These are phyloP conservation scores for Drosophila bocqueti DNA, from an alignment of 1,140 invertebrate genomes.

Conservation along the genomic window DNA sequence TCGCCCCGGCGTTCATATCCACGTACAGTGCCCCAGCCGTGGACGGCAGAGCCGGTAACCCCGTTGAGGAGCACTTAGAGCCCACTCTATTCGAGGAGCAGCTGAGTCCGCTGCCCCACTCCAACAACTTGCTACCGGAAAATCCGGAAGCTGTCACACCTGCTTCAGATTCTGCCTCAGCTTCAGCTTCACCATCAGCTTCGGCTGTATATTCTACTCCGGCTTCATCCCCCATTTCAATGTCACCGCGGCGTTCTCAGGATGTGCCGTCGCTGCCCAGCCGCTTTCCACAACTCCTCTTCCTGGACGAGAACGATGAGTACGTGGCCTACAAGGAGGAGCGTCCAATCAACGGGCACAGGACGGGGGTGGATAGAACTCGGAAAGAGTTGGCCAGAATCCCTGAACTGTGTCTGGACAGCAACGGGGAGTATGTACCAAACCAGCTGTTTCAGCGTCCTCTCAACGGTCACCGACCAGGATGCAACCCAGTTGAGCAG, in stretches of 20 bases:
- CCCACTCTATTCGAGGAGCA: conserved; percentile 29
- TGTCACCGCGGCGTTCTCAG: neutral
- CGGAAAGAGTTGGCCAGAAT: neutral
- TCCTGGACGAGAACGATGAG: conserved; percentile 15
- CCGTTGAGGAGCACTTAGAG: conserved; percentile 36
- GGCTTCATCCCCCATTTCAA: neutral
- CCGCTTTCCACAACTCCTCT: neutral
- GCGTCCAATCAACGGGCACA: neutral
- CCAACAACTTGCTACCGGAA: conserved; percentile 33
- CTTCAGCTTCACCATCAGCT: neutral
- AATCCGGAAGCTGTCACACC: neutral
- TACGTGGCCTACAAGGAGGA: neutral
- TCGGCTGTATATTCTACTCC: neutral
- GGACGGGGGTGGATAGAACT: neutral
- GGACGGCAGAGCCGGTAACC: conserved; percentile 1
- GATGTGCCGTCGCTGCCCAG: neutral
- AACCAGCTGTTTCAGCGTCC: conserved; percentile 14
- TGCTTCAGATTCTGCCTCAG: neutral
- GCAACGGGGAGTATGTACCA: conserved; percentile 38
- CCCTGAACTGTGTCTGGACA: conserved; percentile 37
- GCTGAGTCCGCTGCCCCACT: conserved; percentile 31
- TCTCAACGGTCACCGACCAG: conserved; percentile 8
- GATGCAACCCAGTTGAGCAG: neutral
- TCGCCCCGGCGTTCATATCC: conserved; percentile 1
- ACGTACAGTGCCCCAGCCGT: conserved; percentile 15